These are phyloP conservation scores for Antedon mediterranea DNA, from an alignment of 53 echinoderm and acorn worm species.

Conservation along the genomic window DNA sequence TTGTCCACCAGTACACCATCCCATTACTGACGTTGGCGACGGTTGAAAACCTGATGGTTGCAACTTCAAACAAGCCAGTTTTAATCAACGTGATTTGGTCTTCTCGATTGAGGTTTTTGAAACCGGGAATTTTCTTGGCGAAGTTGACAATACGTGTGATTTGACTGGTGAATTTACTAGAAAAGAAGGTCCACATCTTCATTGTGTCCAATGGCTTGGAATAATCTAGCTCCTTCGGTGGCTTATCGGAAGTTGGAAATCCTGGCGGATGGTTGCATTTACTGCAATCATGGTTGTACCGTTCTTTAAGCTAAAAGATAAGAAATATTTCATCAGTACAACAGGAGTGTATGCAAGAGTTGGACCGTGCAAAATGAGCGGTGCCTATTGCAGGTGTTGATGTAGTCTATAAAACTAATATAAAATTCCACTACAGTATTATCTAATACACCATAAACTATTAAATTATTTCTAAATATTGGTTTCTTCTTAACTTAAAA, in stretches of 20 bases:
- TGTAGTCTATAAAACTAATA: no score
- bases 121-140: slow-evolving; percentile 91
- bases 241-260: slow-evolving; percentile 66
- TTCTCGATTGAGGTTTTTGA: slow-evolving; percentile 82
- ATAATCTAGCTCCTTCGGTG: slow-evolving; percentile 75
- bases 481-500: no score
- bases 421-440: no score
- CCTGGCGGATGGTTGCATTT: slow-evolving; percentile 75
- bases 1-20: slow-evolving; percentile 98
- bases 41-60: slow-evolving; percentile 88
- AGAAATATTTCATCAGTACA: neutral
- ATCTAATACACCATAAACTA: no score
- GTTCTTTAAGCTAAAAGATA: neutral
- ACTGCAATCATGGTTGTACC: slow-evolving; percentile 92
- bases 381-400: no score
- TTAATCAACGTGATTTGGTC: slow-evolving; percentile 98
- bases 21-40: slow-evolving; percentile 66
- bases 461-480: no score
- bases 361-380: no score
- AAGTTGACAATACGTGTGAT: slow-evolving; percentile 97
- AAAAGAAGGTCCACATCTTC: slow-evolving; percentile 97
- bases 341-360: no score
- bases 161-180: slow-evolving; percentile 96
- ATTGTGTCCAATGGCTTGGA: slow-evolving; percentile 47
- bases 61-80: slow-evolving; percentile 86